Evolutionary conservation across 2,797 vertebrate genomes (phyloP).

Genomic region (Fringilla coelebs): DNA sequence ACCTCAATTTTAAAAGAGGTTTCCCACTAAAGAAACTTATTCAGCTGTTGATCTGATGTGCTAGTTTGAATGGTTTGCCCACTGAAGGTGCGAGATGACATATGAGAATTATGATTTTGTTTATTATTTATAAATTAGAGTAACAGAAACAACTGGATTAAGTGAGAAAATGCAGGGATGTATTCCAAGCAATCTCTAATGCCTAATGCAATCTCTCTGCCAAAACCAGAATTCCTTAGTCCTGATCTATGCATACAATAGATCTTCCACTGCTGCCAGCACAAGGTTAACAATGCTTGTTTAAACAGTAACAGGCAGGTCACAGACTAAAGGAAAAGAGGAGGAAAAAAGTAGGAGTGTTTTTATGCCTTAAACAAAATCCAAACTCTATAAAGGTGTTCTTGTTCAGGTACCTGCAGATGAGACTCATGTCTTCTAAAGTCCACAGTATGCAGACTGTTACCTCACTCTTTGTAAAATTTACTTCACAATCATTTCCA

Average conservation of each 20-base stretch:
- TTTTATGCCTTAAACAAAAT: background rate
- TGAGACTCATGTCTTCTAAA: background rate
- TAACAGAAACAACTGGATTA: background rate
- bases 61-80: background rate
- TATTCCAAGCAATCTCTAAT: background rate
- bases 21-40: conserved; percentile 44
- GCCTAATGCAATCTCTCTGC: no score
- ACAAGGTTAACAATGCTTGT: background rate
- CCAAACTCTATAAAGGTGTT: background rate
- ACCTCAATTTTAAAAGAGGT: conserved; percentile 55
- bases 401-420: background rate
- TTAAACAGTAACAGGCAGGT: background rate
- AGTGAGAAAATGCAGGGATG: background rate
- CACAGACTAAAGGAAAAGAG: background rate
- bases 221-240: background rate
- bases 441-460: background rate
- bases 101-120: background rate
- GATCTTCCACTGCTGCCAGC: background rate
- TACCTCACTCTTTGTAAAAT: background rate
- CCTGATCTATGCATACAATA: background rate
- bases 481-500: background rate
- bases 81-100: background rate
- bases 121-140: background rate
- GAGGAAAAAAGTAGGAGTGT: background rate
- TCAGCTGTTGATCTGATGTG: conserved; percentile 1